Evolutionary conservation across 1,140 invertebrate species (phyloP), one percentile per base, ranked within the genome.

Genomic region (Tribolium castaneum): DNA sequence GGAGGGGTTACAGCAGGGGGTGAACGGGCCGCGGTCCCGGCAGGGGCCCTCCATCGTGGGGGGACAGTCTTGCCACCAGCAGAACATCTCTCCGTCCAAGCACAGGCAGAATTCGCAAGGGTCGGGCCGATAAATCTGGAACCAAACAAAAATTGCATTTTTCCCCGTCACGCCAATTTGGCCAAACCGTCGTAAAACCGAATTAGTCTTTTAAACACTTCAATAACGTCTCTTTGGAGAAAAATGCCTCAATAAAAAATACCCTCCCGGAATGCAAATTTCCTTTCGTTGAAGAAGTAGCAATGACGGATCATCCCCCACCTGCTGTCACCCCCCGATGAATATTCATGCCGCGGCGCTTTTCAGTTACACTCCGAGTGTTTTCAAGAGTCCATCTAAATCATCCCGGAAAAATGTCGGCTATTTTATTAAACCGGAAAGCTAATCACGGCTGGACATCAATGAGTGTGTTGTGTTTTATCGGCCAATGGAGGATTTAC

Each of bases 31-130:
- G 62, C 83, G 81, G 74, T 86, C 85, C 22, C 82, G 84, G 70
- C 86, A 86, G 34, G 86, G 85, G 66, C 84, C 83, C 75, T 86
- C 86, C 71, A 85, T 82, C 2, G 84, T 80, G 10, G 86, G 85
- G 14, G 87, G 88, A 86, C 90, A 92, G 84, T 90, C 89, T 83
- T 92, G 91, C 92, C 92, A 93, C 91, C 92, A 93, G 85, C 92
- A 93, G 85, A 93, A 93, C 86, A 93, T 91, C 83, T 93, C 92
- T 6, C 92, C 92, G 77, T 92, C 92, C 74, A 93, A 88, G 83
- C 92, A 93, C 10, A 93, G 87, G 83, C 92, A 93, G 82, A 92
- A 91, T 80, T 92, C 92, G 84, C 91, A 93, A 14, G 87, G 88
- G 85, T 93, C 92, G 22, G 81, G 76, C 56, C 89, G 86, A 75